Percentiles rank a stretch among this genome's conserved stretches.
These are phyloP conservation scores for Mystacides longicornis DNA, from an alignment of 2,888 invertebrate genomes.

Conservation along the genomic window DNA sequence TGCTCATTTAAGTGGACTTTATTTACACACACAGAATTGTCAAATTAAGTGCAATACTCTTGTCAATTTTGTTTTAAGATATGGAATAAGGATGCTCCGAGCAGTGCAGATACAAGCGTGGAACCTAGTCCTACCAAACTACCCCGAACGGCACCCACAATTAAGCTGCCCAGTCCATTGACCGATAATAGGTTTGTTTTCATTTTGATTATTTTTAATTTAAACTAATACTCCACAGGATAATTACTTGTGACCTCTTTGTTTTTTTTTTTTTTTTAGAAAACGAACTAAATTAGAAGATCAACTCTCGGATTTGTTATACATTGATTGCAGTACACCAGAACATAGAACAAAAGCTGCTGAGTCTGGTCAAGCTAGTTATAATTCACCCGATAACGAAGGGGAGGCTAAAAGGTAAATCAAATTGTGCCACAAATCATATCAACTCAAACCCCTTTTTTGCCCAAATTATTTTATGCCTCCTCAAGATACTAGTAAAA, in stretches of 20 bases:
- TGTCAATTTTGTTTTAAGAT: conserved; percentile 8
- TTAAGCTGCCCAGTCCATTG: conserved; percentile 12
- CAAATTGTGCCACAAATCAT: too few relatives aligned
- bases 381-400: conserved; percentile 14
- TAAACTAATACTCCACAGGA: too few relatives aligned
- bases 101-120: conserved; percentile 24
- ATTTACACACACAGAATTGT: too few relatives aligned
- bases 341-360: conserved; percentile 43
- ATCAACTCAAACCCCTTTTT: too few relatives aligned
- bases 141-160: conserved; percentile 8
- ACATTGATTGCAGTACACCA: conserved; percentile 72
- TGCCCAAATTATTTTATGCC: too few relatives aligned
- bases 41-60: too few relatives aligned
- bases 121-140: conserved; percentile 23
- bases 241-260: not conserved
- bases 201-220: not conserved
- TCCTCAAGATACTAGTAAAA: too few relatives aligned
- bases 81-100: conserved; percentile 21
- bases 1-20: too few relatives aligned
- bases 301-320: conserved; percentile 69
- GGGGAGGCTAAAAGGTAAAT: conserved; percentile 34
- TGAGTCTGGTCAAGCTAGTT: conserved; percentile 14
- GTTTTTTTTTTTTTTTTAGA: conserved; percentile 34
- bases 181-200: conserved; percentile 14
- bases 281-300: conserved; percentile 69